A percentile compares a stretch with the other conserved stretches of the same genome.
Conservation (phyloP, 2,113 vertebrate species). For the Potamarius usumacintae region DNA sequence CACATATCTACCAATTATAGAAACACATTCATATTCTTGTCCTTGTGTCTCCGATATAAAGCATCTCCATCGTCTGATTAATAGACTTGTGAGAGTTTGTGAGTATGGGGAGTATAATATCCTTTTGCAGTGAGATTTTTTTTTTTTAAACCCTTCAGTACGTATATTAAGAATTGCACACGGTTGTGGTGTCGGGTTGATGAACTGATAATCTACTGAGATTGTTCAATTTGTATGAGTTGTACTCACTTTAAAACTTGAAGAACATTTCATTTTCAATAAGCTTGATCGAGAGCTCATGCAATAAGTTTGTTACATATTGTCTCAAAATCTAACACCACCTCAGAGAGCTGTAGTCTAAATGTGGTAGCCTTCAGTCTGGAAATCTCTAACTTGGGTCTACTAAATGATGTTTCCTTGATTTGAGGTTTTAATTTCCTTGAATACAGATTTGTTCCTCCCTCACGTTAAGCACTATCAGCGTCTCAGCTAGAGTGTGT, state of each 20-base stretch:
- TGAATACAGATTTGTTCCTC: slow-evolving; percentile 29
- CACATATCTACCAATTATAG: background rate
- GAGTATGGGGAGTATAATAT: background rate
- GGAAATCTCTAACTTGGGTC: slow-evolving; percentile 16
- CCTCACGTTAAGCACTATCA: background rate
- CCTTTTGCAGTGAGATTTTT: background rate
- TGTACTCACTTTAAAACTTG: background rate
- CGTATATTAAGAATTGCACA: background rate
- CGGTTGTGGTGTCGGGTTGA: background rate
- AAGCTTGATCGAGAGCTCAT: slow-evolving; percentile 33
- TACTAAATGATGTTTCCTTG: slow-evolving; percentile 17
- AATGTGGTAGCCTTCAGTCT: background rate
- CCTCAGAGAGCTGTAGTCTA: slow-evolving; percentile 18
- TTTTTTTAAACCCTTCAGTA: background rate
- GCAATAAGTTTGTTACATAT: slow-evolving; percentile 10
- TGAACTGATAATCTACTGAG: background rate
- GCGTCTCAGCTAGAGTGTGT: background rate
- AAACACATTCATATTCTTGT: background rate
- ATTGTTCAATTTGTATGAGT: background rate
- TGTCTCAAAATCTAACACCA: slow-evolving; percentile 12
- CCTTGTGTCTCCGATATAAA: too few species aligned
- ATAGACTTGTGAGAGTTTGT: background rate
- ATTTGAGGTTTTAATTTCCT: slow-evolving; percentile 50
- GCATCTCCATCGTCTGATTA: background rate
- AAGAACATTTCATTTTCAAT: slow-evolving; percentile 44